Conservation (phyloP, 2,797 vertebrate species). For the Picus viridis region DNA sequence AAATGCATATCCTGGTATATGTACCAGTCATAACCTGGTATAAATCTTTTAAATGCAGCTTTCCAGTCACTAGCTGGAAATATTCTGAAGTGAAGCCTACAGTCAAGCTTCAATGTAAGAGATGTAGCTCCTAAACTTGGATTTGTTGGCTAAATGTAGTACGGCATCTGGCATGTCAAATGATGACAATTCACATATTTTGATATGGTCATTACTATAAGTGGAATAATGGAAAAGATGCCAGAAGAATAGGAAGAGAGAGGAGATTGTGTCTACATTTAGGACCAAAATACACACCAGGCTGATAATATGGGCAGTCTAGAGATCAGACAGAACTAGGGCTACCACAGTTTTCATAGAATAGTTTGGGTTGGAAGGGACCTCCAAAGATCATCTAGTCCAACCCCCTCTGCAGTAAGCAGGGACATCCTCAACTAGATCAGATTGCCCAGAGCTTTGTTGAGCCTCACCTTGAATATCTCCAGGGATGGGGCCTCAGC, state of each 20-base stretch:
- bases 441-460: too few species aligned
- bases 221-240: background rate
- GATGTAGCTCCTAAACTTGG: background rate
- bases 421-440: too few species aligned
- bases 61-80: background rate
- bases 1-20: too few species aligned
- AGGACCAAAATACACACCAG: background rate
- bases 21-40: background rate
- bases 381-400: too few species aligned
- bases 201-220: constrained; percentile 13
- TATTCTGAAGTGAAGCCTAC: background rate
- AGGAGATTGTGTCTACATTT: background rate
- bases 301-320: background rate
- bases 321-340: background rate
- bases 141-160: background rate
- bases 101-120: background rate
- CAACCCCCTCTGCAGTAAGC: too few species aligned
- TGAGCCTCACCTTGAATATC: too few species aligned
- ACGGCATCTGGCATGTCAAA: constrained; percentile 1
- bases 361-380: too few species aligned
- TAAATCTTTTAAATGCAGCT: background rate
- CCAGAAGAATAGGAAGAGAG: background rate
- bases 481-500: too few species aligned
- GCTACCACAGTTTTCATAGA: background rate
- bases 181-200: constrained; percentile 3